Evolutionary conservation across 2,113 vertebrate species (phyloP), one percentile per base, ranked within the genome.

Genomic region (Heterochromis multidens): DNA sequence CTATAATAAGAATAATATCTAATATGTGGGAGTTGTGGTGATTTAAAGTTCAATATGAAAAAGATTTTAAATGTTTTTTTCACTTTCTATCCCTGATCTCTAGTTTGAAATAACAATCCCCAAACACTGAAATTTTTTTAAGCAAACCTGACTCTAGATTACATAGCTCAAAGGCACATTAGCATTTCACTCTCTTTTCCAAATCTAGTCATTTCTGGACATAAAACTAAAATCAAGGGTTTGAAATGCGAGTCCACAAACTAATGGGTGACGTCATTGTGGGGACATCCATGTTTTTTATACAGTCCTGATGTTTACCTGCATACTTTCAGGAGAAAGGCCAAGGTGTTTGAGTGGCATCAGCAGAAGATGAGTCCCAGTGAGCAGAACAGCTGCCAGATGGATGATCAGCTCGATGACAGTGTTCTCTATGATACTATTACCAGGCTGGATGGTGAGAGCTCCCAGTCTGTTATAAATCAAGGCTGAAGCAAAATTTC

Each of bases 381-480:
- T 95, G 27, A 97, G 92, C 54, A 98, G 80, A 62, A 97, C 37
- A 0, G 85, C 88, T 1, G 95, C 87, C 1, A 92, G 2, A 3
- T 98, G 97, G 17, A 97, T 37, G 0, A 91, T 94, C 91, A 97
- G 86, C 63, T 98, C 97, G 5, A 80, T 4, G 4, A 97, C 79
- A 0, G 82, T 61, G 11, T 87, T 89, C 0, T 72, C 61, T 1
- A n/a, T 81, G 62, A 81, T 7, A 6, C 79, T 46, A 2, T 81
- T 78, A 1, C 1, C 3, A 0, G 94, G 76, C 7, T 25, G 58
- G 8, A 91, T 19, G 0, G 3, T 16, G 89, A 97, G 91, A 5
- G 49, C 19, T 0, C 91, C 94, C 57, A 97, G 84, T 0, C 1
- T 1, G n/a, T 97, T 97, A 21, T 1, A 54, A 85, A 97, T 94